Conservation (phyloP, 2,797 vertebrate species). For the Cephalopachus bancanus region DNA sequence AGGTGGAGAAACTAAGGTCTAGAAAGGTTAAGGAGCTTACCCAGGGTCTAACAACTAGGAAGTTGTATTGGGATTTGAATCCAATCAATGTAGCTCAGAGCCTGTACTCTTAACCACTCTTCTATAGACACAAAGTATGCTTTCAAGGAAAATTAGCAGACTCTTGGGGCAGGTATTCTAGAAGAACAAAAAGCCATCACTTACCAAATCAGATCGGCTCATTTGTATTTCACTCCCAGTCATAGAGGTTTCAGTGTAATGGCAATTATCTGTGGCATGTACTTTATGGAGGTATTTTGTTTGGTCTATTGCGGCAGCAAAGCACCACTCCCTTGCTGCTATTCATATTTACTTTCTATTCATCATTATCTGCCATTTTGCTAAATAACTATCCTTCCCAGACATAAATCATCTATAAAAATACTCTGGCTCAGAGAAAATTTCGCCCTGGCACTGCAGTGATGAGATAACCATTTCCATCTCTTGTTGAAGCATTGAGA, state of each 20-base stretch:
- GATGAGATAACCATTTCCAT: conserved; percentile 97
- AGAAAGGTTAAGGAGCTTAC: not conserved
- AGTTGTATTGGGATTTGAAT: not conserved
- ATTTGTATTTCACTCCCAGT: conserved; percentile 80
- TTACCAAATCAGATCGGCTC: conserved; percentile 65
- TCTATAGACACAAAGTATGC: not conserved
- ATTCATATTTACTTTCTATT: conserved; percentile 95
- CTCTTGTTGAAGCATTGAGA: conserved; percentile 95
- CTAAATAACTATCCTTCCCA: conserved; percentile 90
- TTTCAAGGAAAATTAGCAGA: conserved; percentile 77
- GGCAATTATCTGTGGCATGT: conserved; percentile 87
- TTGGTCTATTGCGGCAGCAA: conserved; percentile 81
- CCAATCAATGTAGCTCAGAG: not conserved
- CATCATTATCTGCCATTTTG: conserved; percentile 94
- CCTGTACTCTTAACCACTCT: not conserved
- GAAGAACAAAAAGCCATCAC: conserved; percentile 60
- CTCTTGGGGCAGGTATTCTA: conserved; percentile 58
- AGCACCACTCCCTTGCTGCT: conserved; percentile 91
- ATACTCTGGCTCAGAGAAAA: conserved; percentile 91
- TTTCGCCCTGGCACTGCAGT: conserved; percentile 91
- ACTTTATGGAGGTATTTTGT: conserved; percentile 88
- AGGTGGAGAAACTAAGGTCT: conserved; percentile 40
- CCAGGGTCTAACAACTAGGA: too few relatives aligned
- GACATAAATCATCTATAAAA: conserved; percentile 95
- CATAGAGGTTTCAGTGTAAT: conserved; percentile 83